Conservation (phyloP, 2,797 vertebrate species). For the Hippoglossus hippoglossus region DNA sequence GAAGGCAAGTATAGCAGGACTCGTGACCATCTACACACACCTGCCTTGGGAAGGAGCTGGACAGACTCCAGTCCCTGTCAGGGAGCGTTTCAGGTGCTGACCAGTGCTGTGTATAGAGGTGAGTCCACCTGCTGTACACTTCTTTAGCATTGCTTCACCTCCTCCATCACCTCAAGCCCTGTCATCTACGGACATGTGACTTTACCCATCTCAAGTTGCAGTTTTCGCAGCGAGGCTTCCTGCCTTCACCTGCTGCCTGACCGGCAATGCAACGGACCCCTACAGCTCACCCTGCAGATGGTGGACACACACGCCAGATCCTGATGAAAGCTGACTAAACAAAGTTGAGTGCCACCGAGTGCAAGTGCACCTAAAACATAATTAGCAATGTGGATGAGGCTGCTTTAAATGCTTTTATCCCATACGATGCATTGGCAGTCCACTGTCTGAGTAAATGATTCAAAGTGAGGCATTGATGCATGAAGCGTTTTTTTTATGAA, state of each 20-base stretch:
- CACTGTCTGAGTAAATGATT: constrained; percentile 8
- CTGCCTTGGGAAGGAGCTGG: neutral
- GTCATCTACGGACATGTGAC: constrained; percentile 23
- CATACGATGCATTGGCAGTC: neutral
- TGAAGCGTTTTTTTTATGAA: neutral
- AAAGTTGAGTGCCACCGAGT: constrained; percentile 1
- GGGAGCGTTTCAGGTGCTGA: constrained; percentile 1
- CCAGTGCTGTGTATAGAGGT: constrained; percentile 9
- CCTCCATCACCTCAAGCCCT: constrained; percentile 14
- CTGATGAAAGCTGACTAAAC: constrained; percentile 11
- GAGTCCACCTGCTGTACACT: neutral
- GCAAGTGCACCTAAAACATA: constrained; percentile 5
- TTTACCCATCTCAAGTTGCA: constrained; percentile 35
- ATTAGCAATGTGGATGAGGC: constrained; percentile 4
- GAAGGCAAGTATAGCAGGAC: too few relatives aligned
- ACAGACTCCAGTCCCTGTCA: constrained; percentile 6
- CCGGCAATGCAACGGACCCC: constrained; percentile 8
- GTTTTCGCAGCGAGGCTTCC: constrained; percentile 1
- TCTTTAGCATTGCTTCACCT: constrained; percentile 31
- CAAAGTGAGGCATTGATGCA: constrained; percentile 9
- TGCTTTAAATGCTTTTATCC: constrained; percentile 13
- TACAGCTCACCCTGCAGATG: constrained; percentile 12
- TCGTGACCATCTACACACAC: neutral
- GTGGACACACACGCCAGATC: constrained; percentile 5
- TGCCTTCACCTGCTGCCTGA: constrained; percentile 25